Evolutionary conservation across 2,113 vertebrate species (phyloP), one percentile per base, ranked within the genome.

Genomic region (Danionella cerebrum): DNA sequence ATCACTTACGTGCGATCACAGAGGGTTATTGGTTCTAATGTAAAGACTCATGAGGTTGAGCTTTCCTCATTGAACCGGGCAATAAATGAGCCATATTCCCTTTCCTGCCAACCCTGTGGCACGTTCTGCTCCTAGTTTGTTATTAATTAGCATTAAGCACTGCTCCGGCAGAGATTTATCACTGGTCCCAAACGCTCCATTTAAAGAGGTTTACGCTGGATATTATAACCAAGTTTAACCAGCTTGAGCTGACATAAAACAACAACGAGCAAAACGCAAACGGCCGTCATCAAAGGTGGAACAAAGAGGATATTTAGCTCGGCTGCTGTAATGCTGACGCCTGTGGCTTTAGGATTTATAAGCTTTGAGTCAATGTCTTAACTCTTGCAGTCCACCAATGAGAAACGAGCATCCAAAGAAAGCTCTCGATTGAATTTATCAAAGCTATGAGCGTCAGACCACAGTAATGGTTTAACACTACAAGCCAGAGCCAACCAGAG

Each of bases 261-360:
- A 79, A 59, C 80, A 84, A 84, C 65, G 79, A 73, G 65, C 48
- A 78, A 65, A 76, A 75, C 69, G 77, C 19, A 63, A 69, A 78
- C 73, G 76, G 82, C 78, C 83, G 82, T 86, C 84, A 86, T 86
- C 83, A 83, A 80, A 79, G 78, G 79, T 48, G 50, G 69, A 76
- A 65, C 81, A 84, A 79, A 72, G 25, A 76, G 48, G 53, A 83
- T 80, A 85, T 86, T 84, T 76, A 77, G 78, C 74, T 66, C 8
- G 19, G 73, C 76, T 72, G 65, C 76, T 74, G 60, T 72, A 83
- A 80, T 44, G 27, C 39, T 78, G 78, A 25, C 52, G 76, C 70
- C 73, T 75, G 79, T 21, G 79, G 83, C 70, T 83, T 82, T 68
- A 36, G 29, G 54, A 80, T 77, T 70, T 78, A 67, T 6, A 38